phyloP scores from a whole-genome alignment of 2,113 vertebrate genomes.

The Phalacrocorax brasilianus region DNA sequence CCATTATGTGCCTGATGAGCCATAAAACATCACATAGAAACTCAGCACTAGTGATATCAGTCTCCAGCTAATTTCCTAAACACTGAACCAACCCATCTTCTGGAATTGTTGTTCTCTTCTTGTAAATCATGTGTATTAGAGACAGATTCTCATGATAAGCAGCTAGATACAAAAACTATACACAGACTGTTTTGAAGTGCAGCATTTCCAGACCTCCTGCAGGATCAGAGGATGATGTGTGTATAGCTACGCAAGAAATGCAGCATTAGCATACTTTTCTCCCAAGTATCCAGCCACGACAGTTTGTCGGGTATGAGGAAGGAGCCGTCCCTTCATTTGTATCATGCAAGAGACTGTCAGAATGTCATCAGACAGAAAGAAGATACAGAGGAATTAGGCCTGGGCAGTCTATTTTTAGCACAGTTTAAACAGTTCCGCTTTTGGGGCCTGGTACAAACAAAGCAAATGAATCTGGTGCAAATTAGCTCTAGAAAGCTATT shows the following conservation, averaged over 20 bases:
- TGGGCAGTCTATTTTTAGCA: background rate
- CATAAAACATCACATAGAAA: background rate
- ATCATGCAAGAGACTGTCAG: background rate
- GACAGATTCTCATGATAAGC: background rate
- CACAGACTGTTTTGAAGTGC: background rate
- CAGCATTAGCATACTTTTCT: background rate
- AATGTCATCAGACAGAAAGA: background rate
- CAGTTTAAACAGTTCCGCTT: background rate
- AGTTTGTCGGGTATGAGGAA: background rate
- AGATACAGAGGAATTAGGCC: background rate
- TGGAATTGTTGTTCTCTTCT: background rate
- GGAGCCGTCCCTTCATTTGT: background rate
- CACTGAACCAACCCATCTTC: background rate
- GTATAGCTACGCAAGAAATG: background rate
- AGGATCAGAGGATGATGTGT: background rate
- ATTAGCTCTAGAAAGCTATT: background rate
- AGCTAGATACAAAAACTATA: background rate
- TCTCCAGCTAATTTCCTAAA: background rate
- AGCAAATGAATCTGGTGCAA: background rate
- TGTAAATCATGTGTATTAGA: background rate
- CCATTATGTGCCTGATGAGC: background rate
- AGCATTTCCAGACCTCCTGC: background rate
- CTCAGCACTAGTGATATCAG: too few relatives aligned
- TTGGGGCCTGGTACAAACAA: background rate
- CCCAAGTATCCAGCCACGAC: background rate